Evolutionary conservation across 2,888 invertebrate species (phyloP), one percentile per base, ranked within the genome.

Genomic region (Petrophora chlorosata): DNA sequence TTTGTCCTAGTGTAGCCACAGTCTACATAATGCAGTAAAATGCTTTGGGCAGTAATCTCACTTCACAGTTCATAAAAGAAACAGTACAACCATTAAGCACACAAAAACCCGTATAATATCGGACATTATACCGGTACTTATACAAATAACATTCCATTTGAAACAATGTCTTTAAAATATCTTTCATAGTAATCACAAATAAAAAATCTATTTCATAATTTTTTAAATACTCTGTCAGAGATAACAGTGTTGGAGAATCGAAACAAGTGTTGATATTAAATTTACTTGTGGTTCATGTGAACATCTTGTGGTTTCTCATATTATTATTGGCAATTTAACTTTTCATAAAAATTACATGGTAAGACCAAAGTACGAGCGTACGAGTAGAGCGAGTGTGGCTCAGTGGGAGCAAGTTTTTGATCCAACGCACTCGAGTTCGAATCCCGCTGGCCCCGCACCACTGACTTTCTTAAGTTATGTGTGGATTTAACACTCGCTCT

Each of bases 151-250:
- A 48, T 32, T 48, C 41, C 41, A 48, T 19, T 22, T 40, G 5
- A 45, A 42, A 33, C 52, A 55, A 54, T 34, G 33, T 35, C 32
- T 39, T 39, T 40, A 56, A 56, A 59, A 62, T 59, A 58, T 63
- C 44, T 59, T 33, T n/a, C 19, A 56, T 55, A 60, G 28, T 46
- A n/a, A 17, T 47, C 40, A 41, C 29, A 46, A 9, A 23, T 28
- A 33, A 34, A 23, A 15, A 7, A 30, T 1, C 0, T 23, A 53
- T 53, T 23, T 39, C 34, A 46, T 35, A 45, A 38, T 28, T 49
- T 50, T 46, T 40, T 50, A 8, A 19, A 41, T 34, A 57, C 45
- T 55, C 45, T 56, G 55, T 53, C 43, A 48, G 56, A 57, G 53
- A 15, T 48, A 50, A 50, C 44, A 43, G 46, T 34, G 10, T 14